Percentiles rank a stretch among this genome's conserved stretches.
Conservation (phyloP, 2,113 vertebrate species). For the Motacilla tschutschensis region DNA sequence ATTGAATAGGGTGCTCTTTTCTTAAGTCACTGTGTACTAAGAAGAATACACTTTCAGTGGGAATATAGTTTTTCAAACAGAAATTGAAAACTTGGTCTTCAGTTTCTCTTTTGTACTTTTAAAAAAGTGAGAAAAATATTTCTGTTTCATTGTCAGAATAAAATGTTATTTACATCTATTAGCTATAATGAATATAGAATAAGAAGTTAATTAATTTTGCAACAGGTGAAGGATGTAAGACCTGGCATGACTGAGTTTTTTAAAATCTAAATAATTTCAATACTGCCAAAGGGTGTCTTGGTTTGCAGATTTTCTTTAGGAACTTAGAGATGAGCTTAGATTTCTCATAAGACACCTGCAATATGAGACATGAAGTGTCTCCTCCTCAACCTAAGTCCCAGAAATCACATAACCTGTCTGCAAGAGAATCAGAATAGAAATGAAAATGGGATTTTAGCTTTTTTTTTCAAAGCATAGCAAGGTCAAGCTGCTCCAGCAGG, state of each 20-base stretch:
- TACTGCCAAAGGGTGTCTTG: background rate
- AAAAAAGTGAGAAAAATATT: background rate
- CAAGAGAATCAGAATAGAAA: background rate
- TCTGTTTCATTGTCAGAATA: background rate
- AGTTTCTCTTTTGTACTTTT: background rate
- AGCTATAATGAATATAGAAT: background rate
- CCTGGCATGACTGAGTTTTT: background rate
- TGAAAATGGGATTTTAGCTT: background rate
- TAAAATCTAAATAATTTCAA: background rate
- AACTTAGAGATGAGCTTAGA: background rate
- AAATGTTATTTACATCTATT: background rate
- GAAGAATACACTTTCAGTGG: background rate
- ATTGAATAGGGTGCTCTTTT: background rate
- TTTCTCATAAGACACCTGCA: background rate
- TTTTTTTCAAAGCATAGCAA: background rate
- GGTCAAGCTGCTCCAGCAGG: background rate
- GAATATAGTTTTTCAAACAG: background rate
- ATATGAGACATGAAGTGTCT: background rate
- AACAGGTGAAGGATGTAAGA: background rate
- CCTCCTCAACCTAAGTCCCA: background rate
- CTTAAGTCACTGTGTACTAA: background rate
- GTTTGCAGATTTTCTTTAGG: background rate
- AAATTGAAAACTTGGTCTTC: background rate
- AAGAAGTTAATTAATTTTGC: background rate
- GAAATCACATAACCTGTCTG: background rate